Percentiles rank a stretch among this genome's conserved stretches.
Evolutionary conservation across 2,113 vertebrate species (phyloP).

Genomic region (Urocitellus parryii): DNA sequence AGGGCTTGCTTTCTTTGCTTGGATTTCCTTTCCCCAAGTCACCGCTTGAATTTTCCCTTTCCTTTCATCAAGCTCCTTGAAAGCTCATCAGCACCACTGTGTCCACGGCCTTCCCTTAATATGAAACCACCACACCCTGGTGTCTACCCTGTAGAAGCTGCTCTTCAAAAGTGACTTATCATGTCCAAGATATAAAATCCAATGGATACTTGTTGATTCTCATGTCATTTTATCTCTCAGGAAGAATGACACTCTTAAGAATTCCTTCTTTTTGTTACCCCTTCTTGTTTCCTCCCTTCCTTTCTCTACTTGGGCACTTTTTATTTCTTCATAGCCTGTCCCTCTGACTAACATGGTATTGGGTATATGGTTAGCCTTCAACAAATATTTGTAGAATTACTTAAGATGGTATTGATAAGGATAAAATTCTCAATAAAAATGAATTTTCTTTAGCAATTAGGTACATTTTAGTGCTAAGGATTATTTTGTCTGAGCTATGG

Average conservation of each 20-base stretch:
- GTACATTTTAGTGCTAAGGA: neutral
- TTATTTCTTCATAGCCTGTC: neutral
- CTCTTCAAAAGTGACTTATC: neutral
- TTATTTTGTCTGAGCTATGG: neutral
- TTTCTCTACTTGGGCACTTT: neutral
- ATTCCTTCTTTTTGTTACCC: neutral
- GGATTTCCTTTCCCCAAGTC: neutral
- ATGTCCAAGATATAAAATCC: neutral
- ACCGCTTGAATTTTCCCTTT: neutral
- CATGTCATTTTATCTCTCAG: neutral
- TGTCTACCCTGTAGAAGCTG: neutral
- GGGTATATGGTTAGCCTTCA: neutral
- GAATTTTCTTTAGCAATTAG: neutral
- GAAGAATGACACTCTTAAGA: neutral
- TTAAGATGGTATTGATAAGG: neutral
- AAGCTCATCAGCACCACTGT: neutral
- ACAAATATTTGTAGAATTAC: slow-evolving; percentile 27
- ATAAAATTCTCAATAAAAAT: neutral
- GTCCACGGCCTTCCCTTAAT: neutral
- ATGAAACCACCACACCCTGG: neutral
- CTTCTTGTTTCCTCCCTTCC: neutral
- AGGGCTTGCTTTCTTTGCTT: neutral
- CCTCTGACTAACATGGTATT: neutral
- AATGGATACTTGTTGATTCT: neutral
- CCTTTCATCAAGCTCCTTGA: neutral